A percentile compares a stretch with the other conserved stretches of the same genome.
Conservation (phyloP, 2,113 vertebrate species). For the Chamaetylas fuelleborni region DNA sequence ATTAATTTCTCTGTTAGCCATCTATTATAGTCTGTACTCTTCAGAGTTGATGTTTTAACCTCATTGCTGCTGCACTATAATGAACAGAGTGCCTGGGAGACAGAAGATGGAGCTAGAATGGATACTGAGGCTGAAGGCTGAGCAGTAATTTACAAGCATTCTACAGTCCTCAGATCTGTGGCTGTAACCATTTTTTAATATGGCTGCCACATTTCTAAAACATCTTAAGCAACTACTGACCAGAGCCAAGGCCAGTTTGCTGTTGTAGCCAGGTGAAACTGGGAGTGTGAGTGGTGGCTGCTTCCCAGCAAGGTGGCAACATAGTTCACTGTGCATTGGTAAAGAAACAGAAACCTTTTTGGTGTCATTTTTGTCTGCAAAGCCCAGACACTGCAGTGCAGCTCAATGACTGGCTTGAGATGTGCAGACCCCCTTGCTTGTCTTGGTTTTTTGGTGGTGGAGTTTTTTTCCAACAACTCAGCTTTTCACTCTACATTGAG, state of each 20-base stretch:
- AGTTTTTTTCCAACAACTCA: rapidly evolving
- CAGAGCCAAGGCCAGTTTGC: background rate
- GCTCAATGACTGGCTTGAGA: background rate
- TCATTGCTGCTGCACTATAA: background rate
- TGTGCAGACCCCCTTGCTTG: background rate
- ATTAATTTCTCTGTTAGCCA: background rate
- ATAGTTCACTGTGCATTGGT: background rate
- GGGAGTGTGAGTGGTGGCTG: background rate
- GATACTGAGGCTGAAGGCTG: background rate
- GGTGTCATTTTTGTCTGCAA: background rate
- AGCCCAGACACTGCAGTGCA: background rate
- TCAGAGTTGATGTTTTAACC: background rate
- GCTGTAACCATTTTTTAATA: background rate
- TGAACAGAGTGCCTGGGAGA: background rate
- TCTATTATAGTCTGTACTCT: background rate
- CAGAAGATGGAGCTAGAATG: background rate
- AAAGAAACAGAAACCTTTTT: background rate
- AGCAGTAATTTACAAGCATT: background rate
- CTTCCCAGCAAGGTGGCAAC: background rate
- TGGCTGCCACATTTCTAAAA: background rate
- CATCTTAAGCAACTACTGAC: background rate
- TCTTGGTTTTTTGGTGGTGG: background rate
- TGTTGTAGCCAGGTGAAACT: background rate
- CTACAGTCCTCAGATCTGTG: background rate
- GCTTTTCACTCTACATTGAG: background rate